These are phyloP conservation scores for Aethes cnicana DNA, from an alignment of 2,888 invertebrate genomes.

Conservation along the genomic window DNA sequence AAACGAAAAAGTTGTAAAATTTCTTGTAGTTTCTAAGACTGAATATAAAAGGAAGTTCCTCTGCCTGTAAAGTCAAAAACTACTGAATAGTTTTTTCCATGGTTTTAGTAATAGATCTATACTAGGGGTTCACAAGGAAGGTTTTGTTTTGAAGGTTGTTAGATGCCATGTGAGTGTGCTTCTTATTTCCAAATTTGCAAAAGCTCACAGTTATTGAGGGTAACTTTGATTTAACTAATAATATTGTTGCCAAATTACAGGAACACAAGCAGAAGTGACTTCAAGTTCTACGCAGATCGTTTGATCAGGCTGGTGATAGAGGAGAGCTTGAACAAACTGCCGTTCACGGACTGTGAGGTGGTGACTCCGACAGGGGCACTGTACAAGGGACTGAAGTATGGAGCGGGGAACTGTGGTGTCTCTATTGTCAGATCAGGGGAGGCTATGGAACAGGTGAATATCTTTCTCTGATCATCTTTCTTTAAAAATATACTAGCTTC, in stretches of 20 bases:
- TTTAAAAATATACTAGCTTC: no score
- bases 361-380: conserved; percentile 95
- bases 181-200: no score
- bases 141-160: no score
- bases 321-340: conserved; percentile 97
- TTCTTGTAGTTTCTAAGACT: no score
- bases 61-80: no score
- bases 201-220: no score
- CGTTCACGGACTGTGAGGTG: conserved; percentile 94
- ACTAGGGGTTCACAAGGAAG: no score
- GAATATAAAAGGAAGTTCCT: no score
- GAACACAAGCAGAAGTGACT: conserved; percentile 95
- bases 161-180: no score
- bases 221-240: background rate
- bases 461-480: background rate
- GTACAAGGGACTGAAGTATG: conserved; percentile 96
- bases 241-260: conserved; percentile 72
- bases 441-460: conserved; percentile 93
- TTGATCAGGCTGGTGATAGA: conserved; percentile 98
- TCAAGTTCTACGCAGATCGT: conserved; percentile 99
- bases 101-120: no score
- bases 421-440: conserved; percentile 97
- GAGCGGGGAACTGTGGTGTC: conserved; percentile 99
- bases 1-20: no score
- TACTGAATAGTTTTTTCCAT: no score